phyloP scores from a whole-genome alignment of 2,888 invertebrate species.

The Orthonevra nobilis region DNA sequence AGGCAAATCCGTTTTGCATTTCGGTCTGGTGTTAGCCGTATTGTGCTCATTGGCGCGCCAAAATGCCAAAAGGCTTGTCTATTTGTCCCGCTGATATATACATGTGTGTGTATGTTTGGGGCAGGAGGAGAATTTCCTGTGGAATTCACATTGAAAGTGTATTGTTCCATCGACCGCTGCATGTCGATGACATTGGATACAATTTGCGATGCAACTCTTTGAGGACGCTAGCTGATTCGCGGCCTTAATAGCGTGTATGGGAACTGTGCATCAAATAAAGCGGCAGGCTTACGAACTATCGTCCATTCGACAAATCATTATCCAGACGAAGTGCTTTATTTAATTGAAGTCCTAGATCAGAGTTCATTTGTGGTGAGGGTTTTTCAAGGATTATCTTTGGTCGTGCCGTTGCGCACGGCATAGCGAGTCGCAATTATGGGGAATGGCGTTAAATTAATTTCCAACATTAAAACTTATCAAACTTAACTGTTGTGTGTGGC shows the following conservation, averaged over 20 bases:
- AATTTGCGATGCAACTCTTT: conserved; percentile 25
- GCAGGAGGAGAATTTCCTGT: neutral
- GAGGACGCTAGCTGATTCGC: too few relatives aligned
- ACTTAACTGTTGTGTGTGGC: conserved; percentile 45
- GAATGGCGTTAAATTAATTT: conserved; percentile 67
- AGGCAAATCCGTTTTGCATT: conserved; percentile 18
- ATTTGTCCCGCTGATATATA: conserved; percentile 8
- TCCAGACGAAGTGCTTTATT: conserved; percentile 52
- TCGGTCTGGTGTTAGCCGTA: conserved; percentile 25
- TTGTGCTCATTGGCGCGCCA: conserved; percentile 25
- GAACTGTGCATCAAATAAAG: conserved; percentile 1
- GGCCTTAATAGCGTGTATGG: neutral
- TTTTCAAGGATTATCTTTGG: conserved; percentile 54
- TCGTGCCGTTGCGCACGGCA: neutral
- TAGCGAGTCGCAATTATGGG: conserved; percentile 44
- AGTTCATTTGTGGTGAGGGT: conserved; percentile 56
- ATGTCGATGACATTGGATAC: conserved; percentile 48
- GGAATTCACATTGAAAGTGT: neutral
- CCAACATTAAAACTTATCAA: conserved; percentile 65
- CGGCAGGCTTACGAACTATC: neutral
- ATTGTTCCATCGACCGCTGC: conserved; percentile 14
- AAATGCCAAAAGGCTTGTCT: conserved; percentile 16
- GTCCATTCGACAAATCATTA: conserved; percentile 52
- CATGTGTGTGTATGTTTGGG: conserved; percentile 3
- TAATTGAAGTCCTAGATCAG: conserved; percentile 62